phyloP scores from a whole-genome alignment of 2,888 invertebrate species.

The Chrysolina oricalcia region DNA sequence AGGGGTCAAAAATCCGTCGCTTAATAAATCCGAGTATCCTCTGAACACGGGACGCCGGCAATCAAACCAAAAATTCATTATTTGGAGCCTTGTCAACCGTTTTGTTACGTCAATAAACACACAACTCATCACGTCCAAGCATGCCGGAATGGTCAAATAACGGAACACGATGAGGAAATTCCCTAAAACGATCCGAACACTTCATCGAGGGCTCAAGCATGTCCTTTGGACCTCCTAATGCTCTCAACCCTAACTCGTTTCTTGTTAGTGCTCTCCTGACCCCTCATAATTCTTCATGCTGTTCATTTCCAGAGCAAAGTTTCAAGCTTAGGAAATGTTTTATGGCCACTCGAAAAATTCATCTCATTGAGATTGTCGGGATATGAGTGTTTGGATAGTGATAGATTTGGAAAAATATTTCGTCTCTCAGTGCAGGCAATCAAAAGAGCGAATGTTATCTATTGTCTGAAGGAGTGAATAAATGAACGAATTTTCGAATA shows the following conservation, averaged over 20 bases:
- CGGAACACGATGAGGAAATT: constrained; percentile 13
- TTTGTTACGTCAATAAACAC: background rate
- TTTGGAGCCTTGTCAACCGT: background rate
- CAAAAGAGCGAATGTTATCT: background rate
- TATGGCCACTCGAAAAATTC: constrained; percentile 45
- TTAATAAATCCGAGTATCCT: no score
- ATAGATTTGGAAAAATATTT: background rate
- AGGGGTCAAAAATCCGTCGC: no score
- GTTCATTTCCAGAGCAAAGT: constrained; percentile 48
- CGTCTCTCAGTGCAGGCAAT: background rate
- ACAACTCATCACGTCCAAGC: constrained; percentile 13
- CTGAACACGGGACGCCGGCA: no score
- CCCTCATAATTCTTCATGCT: constrained; percentile 54
- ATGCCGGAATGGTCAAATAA: constrained; percentile 1
- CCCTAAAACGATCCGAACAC: constrained; percentile 37
- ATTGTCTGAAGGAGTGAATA: no score
- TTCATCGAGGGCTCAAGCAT: constrained; percentile 54
- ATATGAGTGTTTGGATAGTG: constrained; percentile 21
- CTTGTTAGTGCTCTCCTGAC: constrained; percentile 55
- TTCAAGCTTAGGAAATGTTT: constrained; percentile 46
- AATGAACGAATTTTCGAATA: no score
- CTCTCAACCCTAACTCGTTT: constrained; percentile 56
- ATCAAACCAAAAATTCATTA: background rate
- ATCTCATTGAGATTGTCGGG: constrained; percentile 37
- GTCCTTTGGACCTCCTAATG: constrained; percentile 50